Percentiles rank a stretch among this genome's conserved stretches.
These are phyloP conservation scores for Aldabrachelys gigantea DNA, from an alignment of 2,113 vertebrate genomes.

Conservation along the genomic window DNA sequence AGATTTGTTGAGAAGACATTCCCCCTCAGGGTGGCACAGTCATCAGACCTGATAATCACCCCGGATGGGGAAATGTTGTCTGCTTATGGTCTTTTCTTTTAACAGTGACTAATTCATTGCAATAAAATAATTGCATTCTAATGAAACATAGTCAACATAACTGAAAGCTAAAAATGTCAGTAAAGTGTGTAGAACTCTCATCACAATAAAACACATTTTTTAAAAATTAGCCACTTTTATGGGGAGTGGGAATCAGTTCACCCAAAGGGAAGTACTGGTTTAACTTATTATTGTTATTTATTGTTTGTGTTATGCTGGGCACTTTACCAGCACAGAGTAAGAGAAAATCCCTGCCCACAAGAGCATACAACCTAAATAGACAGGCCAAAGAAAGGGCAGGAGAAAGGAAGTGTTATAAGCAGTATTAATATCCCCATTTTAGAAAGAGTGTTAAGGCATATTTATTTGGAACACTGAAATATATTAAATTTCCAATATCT, in stretches of 20 bases:
- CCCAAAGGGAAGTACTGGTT: background rate
- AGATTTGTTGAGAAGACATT: background rate
- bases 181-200: background rate
- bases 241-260: background rate
- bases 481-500: background rate
- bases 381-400: background rate
- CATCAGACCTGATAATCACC: background rate
- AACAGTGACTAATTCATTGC: background rate
- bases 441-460: background rate
- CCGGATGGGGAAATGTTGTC: background rate
- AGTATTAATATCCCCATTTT: background rate
- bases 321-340: background rate
- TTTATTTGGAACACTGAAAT: background rate
- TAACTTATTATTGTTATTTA: background rate
- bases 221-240: background rate
- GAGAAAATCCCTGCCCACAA: background rate
- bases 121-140: background rate
- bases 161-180: background rate
- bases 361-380: background rate
- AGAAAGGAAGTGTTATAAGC: background rate
- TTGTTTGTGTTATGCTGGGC: background rate
- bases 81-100: background rate
- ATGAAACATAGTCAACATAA: background rate
- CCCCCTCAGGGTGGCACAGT: background rate
- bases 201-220: background rate